Conservation (phyloP, 30 jellyfish, hydroid and myxozoan species). For the Mastigias papua region DNA sequence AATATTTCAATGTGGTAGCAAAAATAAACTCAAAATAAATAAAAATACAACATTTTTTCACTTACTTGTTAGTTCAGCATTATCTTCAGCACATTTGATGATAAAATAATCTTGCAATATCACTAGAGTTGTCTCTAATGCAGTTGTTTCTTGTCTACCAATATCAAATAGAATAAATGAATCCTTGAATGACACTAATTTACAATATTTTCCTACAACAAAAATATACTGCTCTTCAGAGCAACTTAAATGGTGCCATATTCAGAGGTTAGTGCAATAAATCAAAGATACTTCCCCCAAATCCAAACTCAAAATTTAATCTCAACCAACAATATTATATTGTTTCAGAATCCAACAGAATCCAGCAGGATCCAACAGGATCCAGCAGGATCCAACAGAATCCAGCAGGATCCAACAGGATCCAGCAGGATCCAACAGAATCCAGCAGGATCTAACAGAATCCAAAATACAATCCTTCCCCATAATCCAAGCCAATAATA, state of each 20-base stretch:
- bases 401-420: neutral
- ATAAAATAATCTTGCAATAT: neutral
- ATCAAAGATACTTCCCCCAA: too few species aligned
- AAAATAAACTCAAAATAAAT: neutral
- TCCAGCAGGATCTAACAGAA: neutral
- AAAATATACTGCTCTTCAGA: too few species aligned
- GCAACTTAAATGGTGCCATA: too few species aligned
- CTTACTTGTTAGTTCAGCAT: conserved; percentile 6
- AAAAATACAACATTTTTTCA: neutral
- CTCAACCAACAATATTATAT: too few species aligned
- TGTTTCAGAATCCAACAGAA: neutral
- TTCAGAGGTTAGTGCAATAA: too few species aligned
- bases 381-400: neutral
- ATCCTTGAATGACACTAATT: too few species aligned
- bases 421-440: neutral
- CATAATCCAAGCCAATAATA: too few species aligned
- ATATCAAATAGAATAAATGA: neutral
- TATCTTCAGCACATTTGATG: neutral
- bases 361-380: neutral
- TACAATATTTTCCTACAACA: too few species aligned
- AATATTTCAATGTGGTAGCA: neutral
- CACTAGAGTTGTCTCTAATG: neutral
- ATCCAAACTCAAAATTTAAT: too few species aligned
- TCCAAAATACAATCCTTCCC: too few species aligned
- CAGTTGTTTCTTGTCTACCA: conserved; percentile 15